Evolutionary conservation across 1,140 invertebrate species (phyloP), one percentile per base, ranked within the genome.

Genomic region (Drosophila pallidifrons): DNA sequence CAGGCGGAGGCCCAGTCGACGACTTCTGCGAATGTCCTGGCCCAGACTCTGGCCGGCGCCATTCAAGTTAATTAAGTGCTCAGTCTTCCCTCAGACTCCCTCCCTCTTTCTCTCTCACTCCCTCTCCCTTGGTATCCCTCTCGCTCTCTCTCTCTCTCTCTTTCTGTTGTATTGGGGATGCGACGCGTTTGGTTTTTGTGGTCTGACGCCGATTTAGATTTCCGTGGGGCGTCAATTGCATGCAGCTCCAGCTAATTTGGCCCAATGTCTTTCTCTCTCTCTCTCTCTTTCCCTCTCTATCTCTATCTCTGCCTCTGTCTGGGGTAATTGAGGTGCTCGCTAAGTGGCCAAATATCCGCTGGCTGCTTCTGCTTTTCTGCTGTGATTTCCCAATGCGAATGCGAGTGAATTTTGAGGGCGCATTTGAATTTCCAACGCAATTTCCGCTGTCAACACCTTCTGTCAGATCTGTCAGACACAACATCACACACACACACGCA

Each of bases 341-440:
- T 66, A 76, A 76, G 69, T 76, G 61, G 55, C 47, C 74, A 60
- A 75, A 71, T 76, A 72, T 72, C 74, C 61, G 69, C 11, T 10
- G 65, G 25, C 28, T 15, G 30, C 5, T 32, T 32, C 30, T 32
- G 30, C 5, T 32, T 32, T 32, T 32, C 30, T 3, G 7, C 6
- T 7, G 3, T 15, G 54, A 41, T 20, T 57, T 43, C 11, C 11
- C 32, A 55, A 20, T 38, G 30, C 46, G 11, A 64, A 41, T 5
- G 20, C 10, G 35, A 55, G 10, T 11, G 28, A 75, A 70, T 59
- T 73, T 78, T 75, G 72, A 80, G 71, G 75, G 65, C 81, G 71
- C 85, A 89, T 85, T 85, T 81, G 75, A 89, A 89, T 89, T 79
- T 89, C 85, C 85, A 66, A 89, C 78, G 85, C 85, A 89, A 89